Conservation (phyloP, 2,888 invertebrate genomes). For the Cheilosia vulpina region DNA sequence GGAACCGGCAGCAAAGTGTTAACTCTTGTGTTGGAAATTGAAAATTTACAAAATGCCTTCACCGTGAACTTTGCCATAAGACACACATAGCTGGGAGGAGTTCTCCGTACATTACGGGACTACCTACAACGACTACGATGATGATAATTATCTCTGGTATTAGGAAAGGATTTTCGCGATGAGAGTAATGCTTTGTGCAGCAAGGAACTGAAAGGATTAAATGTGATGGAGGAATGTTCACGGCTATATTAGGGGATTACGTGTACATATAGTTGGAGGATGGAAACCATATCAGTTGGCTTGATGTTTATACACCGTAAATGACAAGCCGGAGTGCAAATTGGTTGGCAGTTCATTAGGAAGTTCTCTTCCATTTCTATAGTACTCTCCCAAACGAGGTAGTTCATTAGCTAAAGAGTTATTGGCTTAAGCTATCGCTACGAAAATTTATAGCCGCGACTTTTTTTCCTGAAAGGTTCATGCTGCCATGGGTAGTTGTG, state of each 20-base stretch:
- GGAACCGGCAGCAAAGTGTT: conserved; percentile 43
- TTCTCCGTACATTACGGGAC: conserved; percentile 10
- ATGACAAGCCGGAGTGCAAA: conserved; percentile 39
- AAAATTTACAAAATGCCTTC: conserved; percentile 69
- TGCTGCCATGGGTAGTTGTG: not conserved
- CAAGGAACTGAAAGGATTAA: conserved; percentile 17
- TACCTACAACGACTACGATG: conserved; percentile 30
- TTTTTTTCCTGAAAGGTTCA: not conserved
- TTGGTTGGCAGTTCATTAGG: conserved; percentile 44
- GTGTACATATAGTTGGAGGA: conserved; percentile 24
- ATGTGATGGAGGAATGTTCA: conserved; percentile 10
- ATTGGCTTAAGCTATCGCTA: conserved; percentile 12
- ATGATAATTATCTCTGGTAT: conserved; percentile 55
- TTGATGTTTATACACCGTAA: conserved; percentile 14
- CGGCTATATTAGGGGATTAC: conserved; percentile 32
- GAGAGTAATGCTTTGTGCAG: conserved; percentile 41
- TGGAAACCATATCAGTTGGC: conserved; percentile 7
- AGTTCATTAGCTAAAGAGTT: conserved; percentile 49
- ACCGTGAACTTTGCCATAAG: conserved; percentile 56
- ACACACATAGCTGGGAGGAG: conserved; percentile 18
- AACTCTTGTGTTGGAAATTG: conserved; percentile 64
- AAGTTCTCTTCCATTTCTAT: not conserved
- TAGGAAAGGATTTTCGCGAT: conserved; percentile 62
- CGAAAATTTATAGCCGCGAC: not conserved
- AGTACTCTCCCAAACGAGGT: not conserved